These are phyloP conservation scores for Oncorhynchus tshawytscha DNA, from an alignment of 2,113 vertebrate genomes.

Conservation along the genomic window DNA sequence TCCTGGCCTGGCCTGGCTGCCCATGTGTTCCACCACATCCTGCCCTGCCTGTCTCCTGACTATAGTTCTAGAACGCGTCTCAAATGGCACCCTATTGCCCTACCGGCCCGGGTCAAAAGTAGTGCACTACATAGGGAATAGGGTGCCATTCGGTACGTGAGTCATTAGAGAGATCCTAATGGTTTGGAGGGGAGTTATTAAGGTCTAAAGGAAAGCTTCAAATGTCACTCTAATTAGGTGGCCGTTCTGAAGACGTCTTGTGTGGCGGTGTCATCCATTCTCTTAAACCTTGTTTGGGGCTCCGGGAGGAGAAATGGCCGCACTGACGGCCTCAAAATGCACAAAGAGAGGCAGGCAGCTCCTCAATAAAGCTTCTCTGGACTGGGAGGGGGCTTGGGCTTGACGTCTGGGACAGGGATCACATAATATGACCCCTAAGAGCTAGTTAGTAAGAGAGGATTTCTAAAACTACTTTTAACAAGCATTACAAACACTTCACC, in stretches of 20 bases:
- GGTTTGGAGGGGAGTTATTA: constrained; percentile 65
- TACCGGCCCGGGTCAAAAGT: no score
- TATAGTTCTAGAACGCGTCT: background rate
- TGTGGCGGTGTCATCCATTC: constrained; percentile 65
- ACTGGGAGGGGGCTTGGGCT: background rate
- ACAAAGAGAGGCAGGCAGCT: constrained; percentile 19
- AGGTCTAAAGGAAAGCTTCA: constrained; percentile 56
- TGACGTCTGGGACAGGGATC: constrained; percentile 20
- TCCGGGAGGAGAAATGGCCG: constrained; percentile 14
- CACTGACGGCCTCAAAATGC: constrained; percentile 3
- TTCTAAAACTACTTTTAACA: constrained; percentile 14
- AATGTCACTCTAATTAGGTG: constrained; percentile 74
- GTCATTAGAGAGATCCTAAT: constrained; percentile 48
- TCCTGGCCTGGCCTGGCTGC: constrained; percentile 47
- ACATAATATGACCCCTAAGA: constrained; percentile 13
- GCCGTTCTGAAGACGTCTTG: constrained; percentile 62
- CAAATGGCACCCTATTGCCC: no score
- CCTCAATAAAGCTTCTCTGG: constrained; percentile 1
- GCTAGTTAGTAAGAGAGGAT: background rate
- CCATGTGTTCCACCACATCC: constrained; percentile 61
- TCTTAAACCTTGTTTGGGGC: constrained; percentile 34
- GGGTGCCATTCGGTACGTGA: background rate
- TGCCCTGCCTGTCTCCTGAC: constrained; percentile 52
- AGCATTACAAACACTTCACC: constrained; percentile 22
- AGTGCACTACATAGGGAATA: background rate